phyloP scores from a whole-genome alignment of 2,113 vertebrate species.

The Elephantulus edwardii region DNA sequence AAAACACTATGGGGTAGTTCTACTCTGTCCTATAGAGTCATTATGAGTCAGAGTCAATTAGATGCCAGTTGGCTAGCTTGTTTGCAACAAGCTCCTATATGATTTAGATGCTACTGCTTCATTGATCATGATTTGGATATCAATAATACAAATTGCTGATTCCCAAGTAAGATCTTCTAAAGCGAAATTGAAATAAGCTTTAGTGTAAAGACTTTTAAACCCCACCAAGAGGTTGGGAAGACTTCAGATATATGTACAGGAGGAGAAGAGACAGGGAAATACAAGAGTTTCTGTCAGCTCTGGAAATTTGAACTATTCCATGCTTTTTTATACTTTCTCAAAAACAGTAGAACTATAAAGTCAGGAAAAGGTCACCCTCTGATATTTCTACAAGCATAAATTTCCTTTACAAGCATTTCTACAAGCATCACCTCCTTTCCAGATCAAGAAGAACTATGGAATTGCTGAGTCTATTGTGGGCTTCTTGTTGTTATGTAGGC shows the following conservation, averaged over 20 bases:
- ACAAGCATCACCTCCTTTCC: background rate
- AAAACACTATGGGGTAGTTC: too few species aligned
- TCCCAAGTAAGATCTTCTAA: background rate
- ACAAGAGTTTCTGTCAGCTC: background rate
- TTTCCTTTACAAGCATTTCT: too few species aligned
- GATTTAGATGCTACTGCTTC: background rate
- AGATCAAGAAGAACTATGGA: background rate
- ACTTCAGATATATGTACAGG: background rate
- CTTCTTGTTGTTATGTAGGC: too few species aligned
- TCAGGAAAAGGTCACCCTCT: background rate
- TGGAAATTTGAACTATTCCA: background rate
- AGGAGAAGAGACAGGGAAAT: background rate
- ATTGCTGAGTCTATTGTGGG: background rate
- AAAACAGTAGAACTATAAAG: constrained; percentile 2
- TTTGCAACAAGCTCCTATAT: background rate
- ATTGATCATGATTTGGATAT: background rate
- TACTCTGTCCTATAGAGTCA: too few species aligned
- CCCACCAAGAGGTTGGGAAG: background rate
- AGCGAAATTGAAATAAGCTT: background rate
- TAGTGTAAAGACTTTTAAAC: background rate
- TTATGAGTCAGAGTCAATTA: too few species aligned
- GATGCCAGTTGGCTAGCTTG: too few species aligned
- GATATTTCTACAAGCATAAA: background rate
- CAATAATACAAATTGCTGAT: background rate
- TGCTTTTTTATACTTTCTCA: background rate